Evolutionary conservation across 2,888 invertebrate species (phyloP).

Genomic region (Cyrtodaria siliqua): DNA sequence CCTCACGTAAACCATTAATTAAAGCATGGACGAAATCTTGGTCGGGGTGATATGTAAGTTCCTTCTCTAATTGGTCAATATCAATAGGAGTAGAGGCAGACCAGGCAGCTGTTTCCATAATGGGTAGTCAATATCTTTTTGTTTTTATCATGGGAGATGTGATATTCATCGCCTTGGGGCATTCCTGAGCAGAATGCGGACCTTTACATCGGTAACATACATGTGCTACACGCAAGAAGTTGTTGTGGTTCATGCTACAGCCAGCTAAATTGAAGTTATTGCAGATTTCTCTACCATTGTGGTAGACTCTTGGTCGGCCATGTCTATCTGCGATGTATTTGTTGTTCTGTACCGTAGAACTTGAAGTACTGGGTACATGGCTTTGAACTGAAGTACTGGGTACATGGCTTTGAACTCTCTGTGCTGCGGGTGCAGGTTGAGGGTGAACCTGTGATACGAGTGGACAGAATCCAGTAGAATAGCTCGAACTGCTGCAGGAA

Average conservation of each 20-base stretch:
- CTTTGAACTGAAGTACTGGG: too few species aligned
- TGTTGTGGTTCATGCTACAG: background rate
- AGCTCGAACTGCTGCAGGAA: background rate
- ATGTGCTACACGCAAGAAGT: background rate
- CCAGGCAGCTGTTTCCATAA: background rate
- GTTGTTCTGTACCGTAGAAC: too few species aligned
- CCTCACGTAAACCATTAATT: background rate
- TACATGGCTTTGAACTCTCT: background rate
- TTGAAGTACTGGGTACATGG: too few species aligned
- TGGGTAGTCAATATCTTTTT: background rate
- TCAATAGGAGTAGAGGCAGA: slow-evolving; percentile 8
- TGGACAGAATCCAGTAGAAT: background rate
- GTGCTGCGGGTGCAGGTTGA: background rate
- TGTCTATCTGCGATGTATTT: too few species aligned
- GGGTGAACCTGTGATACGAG: background rate
- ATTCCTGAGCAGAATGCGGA: background rate
- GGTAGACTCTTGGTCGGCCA: background rate
- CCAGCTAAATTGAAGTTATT: background rate
- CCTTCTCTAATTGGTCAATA: slow-evolving; percentile 1
- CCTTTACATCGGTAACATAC: background rate
- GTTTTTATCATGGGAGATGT: background rate
- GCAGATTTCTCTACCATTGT: slow-evolving; percentile 1
- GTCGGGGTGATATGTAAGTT: slow-evolving; percentile 12
- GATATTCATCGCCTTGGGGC: background rate
- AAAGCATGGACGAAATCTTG: background rate